phyloP scores from a whole-genome alignment of 92 coral and sea anemone genomes.

The Epizoanthus stellaris region DNA sequence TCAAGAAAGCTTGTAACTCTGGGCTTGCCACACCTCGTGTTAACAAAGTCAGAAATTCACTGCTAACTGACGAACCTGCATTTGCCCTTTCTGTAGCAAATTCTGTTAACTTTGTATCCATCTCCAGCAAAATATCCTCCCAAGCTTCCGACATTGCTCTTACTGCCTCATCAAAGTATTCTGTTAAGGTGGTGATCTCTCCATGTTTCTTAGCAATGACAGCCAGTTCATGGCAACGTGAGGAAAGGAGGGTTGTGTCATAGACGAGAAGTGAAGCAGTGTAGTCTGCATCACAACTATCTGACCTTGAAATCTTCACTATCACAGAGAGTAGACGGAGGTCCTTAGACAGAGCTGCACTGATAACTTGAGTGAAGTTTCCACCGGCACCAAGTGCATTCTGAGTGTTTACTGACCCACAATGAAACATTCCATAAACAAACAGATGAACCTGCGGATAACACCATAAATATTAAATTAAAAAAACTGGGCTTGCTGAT shows the following conservation, averaged over 20 bases:
- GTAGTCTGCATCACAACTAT: slow-evolving; percentile 36
- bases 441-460: slow-evolving; percentile 58
- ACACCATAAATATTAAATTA: too few relatives aligned
- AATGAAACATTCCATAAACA: slow-evolving; percentile 83
- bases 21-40: slow-evolving; percentile 93
- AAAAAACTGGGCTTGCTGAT: too few relatives aligned
- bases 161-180: slow-evolving; percentile 83
- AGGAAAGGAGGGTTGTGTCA: slow-evolving; percentile 73
- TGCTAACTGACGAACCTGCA: slow-evolving; percentile 85
- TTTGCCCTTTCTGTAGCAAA: slow-evolving; percentile 80
- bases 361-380: slow-evolving; percentile 53
- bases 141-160: slow-evolving; percentile 98
- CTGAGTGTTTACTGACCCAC: slow-evolving; percentile 65
- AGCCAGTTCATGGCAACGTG: slow-evolving; percentile 79
- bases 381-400: slow-evolving; percentile 22
- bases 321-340: slow-evolving; percentile 73
- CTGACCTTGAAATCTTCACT: slow-evolving; percentile 45
- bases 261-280: slow-evolving; percentile 59
- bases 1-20: slow-evolving; percentile 87
- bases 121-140: slow-evolving; percentile 94
- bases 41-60: slow-evolving; percentile 87
- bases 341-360: slow-evolving; percentile 69
- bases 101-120: slow-evolving; percentile 86
- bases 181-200: slow-evolving; percentile 72
- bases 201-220: slow-evolving; percentile 90